Evolutionary conservation across 1,140 invertebrate genomes (phyloP), one percentile per base, ranked within the genome.

Genomic region (Daktulosphaira vitifoliae): DNA sequence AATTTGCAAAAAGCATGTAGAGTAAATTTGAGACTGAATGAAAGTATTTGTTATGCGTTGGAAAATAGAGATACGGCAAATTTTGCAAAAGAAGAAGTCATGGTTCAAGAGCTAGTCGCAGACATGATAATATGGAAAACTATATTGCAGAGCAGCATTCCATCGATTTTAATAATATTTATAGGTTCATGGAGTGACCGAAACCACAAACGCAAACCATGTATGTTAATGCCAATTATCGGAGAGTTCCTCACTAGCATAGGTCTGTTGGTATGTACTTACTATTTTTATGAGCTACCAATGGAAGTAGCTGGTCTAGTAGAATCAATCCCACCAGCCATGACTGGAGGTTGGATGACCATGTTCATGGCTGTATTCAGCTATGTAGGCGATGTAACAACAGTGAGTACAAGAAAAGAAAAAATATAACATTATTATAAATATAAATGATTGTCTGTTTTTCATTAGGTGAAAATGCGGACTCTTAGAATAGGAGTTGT

Each of bases 291-390:
- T 56, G 68, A 71, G 46, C 68, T 72, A 65, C 86, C 87, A 0
- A 86, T 90, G 78, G 86, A 89, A 75, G 83, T 81, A 0, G 83
- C 84, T 4, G 86, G 85, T 0, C 77, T 88, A 0, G 81, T 85
- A 4, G 87, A 89, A 73, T 84, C 84, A 1, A 76, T 89, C 37
- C 88, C 88, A 73, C 87, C 87, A 1, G 85, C 85, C 0, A 70
- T 93, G 1, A 86, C 87, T 6, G 88, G 88, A 1, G 89, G 89
- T 2, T 90, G 86, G 83, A 88, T 91, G 69, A 89, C 88, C 16
- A 87, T 92, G 82, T 84, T 92, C 68, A 91, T 92, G 85, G 87
- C 87, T 13, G 84, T 89, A 33, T 93, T 92, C 73, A 92, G 89
- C 73, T 93, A 92, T 70, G 87, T 94, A 42, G 87, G 84, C 1